Percentiles rank a stretch among this genome's conserved stretches.
Conservation (phyloP, 2,797 vertebrate genomes). For the Pempheris klunzingeri region DNA sequence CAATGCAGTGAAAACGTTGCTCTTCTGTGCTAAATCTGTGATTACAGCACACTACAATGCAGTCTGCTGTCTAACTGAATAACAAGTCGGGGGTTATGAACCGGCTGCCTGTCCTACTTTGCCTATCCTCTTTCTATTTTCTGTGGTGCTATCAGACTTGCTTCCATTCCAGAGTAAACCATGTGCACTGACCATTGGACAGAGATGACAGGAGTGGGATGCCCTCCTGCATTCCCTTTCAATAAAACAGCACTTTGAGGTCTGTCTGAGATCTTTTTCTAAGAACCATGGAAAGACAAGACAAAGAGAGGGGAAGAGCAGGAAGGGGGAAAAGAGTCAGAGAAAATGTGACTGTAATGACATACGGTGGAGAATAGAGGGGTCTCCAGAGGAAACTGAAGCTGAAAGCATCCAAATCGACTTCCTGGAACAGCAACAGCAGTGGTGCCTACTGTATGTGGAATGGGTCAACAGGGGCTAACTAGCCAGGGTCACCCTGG, state of each 20-base stretch:
- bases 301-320: constrained; percentile 24
- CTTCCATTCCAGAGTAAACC: constrained; percentile 47
- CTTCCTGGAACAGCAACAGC: constrained; percentile 61
- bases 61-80: constrained; percentile 31
- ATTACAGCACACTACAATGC: constrained; percentile 35
- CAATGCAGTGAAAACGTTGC: constrained; percentile 15
- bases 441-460: constrained; percentile 26
- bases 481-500: constrained; percentile 51
- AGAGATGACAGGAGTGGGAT: constrained; percentile 65
- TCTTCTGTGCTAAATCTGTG: constrained; percentile 33
- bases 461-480: constrained; percentile 65
- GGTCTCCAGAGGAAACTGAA: constrained; percentile 55
- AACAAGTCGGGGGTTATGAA: constrained; percentile 36
- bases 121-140: constrained; percentile 21
- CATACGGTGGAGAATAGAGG: constrained; percentile 48
- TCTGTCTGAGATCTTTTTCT: constrained; percentile 52
- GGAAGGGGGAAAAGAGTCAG: constrained; percentile 23
- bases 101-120: constrained; percentile 24
- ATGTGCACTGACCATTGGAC: constrained; percentile 72
- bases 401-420: constrained; percentile 69
- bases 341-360: constrained; percentile 52
- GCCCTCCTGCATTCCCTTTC: constrained; percentile 49
- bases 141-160: constrained; percentile 27
- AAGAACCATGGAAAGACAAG: constrained; percentile 27
- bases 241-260: constrained; percentile 50